A percentile compares a stretch with the other conserved stretches of the same genome.
These are phyloP conservation scores for Cheilosia pagana DNA, from an alignment of 2,888 invertebrate genomes.

Conservation along the genomic window DNA sequence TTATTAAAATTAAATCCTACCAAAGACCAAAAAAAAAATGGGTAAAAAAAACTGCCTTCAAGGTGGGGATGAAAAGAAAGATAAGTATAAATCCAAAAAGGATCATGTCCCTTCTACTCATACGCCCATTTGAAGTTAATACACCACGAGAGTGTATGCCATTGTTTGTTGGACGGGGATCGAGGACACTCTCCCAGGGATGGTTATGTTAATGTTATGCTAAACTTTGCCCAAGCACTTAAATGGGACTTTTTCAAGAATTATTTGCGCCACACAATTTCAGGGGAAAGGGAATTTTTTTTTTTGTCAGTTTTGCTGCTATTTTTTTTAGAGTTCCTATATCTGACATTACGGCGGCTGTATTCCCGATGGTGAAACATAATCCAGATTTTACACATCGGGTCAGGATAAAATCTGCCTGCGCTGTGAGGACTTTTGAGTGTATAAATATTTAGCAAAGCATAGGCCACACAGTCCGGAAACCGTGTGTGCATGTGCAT, in stretches of 20 bases:
- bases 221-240: slow-evolving; percentile 64
- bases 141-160: background rate
- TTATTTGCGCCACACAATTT: slow-evolving; percentile 37
- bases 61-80: slow-evolving; percentile 33
- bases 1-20: slow-evolving; percentile 57
- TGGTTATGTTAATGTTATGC: slow-evolving; percentile 53
- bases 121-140: slow-evolving; percentile 29
- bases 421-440: background rate
- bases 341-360: slow-evolving; percentile 1
- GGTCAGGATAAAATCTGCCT: slow-evolving; percentile 7
- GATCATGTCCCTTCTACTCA: slow-evolving; percentile 51
- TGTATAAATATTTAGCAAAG: slow-evolving; percentile 20
- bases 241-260: slow-evolving; percentile 33
- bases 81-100: slow-evolving; percentile 38
- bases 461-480: background rate
- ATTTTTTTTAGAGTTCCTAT: slow-evolving; percentile 32
- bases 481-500: background rate
- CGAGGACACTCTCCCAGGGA: slow-evolving; percentile 29
- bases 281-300: slow-evolving; percentile 14
- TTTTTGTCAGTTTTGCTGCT: background rate
- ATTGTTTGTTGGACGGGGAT: slow-evolving; percentile 28
- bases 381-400: slow-evolving; percentile 36
- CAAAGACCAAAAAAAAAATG: background rate
- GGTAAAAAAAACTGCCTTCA: background rate
- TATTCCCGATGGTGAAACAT: background rate